These are phyloP conservation scores for Intellagama lesueurii DNA, from an alignment of 2,797 vertebrate genomes.

Conservation along the genomic window DNA sequence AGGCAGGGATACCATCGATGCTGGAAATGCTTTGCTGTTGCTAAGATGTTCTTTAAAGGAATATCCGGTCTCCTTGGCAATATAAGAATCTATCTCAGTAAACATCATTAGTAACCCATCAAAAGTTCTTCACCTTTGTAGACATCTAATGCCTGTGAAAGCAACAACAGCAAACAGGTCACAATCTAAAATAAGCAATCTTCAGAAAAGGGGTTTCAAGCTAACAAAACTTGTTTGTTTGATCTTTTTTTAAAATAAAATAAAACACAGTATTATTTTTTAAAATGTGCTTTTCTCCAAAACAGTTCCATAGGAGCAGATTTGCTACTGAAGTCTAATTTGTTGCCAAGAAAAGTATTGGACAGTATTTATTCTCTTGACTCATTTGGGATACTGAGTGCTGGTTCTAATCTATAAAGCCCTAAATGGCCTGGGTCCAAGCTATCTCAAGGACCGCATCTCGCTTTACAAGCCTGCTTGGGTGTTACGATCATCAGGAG, in stretches of 20 bases:
- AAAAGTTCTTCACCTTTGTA: slow-evolving; percentile 1
- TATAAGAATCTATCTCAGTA: slow-evolving; percentile 43
- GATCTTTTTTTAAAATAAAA: neutral
- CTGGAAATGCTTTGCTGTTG: slow-evolving; percentile 37
- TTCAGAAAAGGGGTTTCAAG: slow-evolving; percentile 27
- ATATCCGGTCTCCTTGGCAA: slow-evolving; percentile 44
- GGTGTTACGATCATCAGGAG: too few relatives aligned
- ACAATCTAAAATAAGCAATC: slow-evolving; percentile 3
- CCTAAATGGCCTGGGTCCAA: too few relatives aligned
- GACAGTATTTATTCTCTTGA: neutral
- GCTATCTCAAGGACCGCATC: too few relatives aligned
- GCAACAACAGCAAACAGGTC: neutral
- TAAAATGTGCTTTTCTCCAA: neutral
- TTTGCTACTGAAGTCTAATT: neutral
- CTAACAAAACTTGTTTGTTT: neutral
- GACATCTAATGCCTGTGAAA: neutral
- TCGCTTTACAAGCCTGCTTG: too few relatives aligned
- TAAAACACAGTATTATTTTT: neutral
- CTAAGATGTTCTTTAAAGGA: slow-evolving; percentile 30
- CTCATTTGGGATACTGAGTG: neutral
- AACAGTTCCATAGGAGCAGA: neutral
- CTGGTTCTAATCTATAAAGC: too few relatives aligned
- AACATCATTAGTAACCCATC: slow-evolving; percentile 40
- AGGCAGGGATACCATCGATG: slow-evolving; percentile 17
- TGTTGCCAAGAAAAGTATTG: neutral